Percentiles rank a stretch among this genome's conserved stretches.
phyloP scores from a whole-genome alignment of 1,140 invertebrate species.

The Dendrolimus punctatus region DNA sequence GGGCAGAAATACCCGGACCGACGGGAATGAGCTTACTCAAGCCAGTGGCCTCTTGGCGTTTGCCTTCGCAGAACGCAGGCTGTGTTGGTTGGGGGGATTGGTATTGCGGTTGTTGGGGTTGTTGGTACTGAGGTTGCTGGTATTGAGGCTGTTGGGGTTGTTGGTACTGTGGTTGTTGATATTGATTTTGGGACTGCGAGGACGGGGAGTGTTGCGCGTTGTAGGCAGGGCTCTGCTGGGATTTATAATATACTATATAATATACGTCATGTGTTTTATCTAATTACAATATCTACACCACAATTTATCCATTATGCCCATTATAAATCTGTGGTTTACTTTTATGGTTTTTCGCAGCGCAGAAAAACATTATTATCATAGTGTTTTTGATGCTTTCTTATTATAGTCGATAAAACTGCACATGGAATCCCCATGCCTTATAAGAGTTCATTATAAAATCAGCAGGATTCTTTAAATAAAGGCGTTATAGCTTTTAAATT shows the following conservation, averaged over 20 bases:
- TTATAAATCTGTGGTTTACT: too few relatives aligned
- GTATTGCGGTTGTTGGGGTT: conserved; percentile 32
- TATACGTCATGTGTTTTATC: conserved; percentile 6
- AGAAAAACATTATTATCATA: too few relatives aligned
- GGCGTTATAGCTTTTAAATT: too few relatives aligned
- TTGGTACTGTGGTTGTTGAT: conserved; percentile 39
- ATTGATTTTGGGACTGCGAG: conserved; percentile 51
- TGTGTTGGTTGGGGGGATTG: conserved; percentile 53
- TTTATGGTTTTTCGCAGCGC: too few relatives aligned
- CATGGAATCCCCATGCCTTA: too few relatives aligned
- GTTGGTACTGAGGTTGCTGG: conserved; percentile 23
- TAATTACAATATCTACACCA: too few relatives aligned
- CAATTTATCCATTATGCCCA: too few relatives aligned
- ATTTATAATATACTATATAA: conserved; percentile 25
- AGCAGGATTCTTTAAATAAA: too few relatives aligned
- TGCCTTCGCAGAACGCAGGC: conserved; percentile 45
- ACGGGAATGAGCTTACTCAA: conserved; percentile 63
- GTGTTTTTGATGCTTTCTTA: too few relatives aligned
- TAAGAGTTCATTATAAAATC: too few relatives aligned
- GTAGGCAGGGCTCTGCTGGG: conserved; percentile 60
- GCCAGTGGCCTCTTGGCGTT: conserved; percentile 41
- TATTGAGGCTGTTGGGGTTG: conserved; percentile 36
- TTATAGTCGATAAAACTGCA: too few relatives aligned
- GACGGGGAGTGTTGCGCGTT: conserved; percentile 65
- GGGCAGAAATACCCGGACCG: conserved; percentile 43